Conservation (phyloP, 2,888 invertebrate genomes). For the Amphipoea oculea region DNA sequence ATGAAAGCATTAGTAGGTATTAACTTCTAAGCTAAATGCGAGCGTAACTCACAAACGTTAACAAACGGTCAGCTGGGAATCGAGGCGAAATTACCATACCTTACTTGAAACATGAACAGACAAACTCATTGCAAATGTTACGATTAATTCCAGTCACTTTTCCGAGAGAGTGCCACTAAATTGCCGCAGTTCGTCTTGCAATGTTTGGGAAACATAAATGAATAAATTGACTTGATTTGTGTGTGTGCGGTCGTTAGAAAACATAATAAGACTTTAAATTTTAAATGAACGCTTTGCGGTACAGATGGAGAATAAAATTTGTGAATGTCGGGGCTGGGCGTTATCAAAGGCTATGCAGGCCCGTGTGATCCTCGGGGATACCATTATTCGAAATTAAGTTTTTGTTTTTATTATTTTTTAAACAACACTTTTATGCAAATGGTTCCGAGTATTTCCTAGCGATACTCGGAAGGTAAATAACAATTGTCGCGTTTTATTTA, state of each 20-base stretch:
- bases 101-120: constrained; percentile 58
- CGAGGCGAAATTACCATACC: constrained; percentile 56
- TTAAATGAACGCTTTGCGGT: constrained; percentile 75
- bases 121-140: constrained; percentile 66
- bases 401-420: constrained; percentile 74
- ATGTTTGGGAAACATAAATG: constrained; percentile 68
- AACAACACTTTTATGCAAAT: constrained; percentile 67
- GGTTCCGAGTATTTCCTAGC: constrained; percentile 53
- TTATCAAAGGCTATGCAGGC: constrained; percentile 82
- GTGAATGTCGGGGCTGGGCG: constrained; percentile 69
- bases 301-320: constrained; percentile 73
- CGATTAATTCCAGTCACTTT: constrained; percentile 59
- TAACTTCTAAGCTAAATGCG: constrained; percentile 40
- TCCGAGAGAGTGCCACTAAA: constrained; percentile 51
- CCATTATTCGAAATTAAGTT: constrained; percentile 76
- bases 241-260: constrained; percentile 71
- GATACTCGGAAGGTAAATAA: constrained; percentile 60
- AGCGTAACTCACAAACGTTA: constrained; percentile 40
- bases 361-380: constrained; percentile 74
- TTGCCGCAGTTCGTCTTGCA: constrained; percentile 62
- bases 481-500: constrained; percentile 61
- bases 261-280: constrained; percentile 78
- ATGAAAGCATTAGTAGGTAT: constrained; percentile 50
- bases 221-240: constrained; percentile 71
- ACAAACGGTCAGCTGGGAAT: constrained; percentile 42